These are phyloP conservation scores for Lonchura striata DNA, from an alignment of 2,113 vertebrate genomes.

Conservation along the genomic window DNA sequence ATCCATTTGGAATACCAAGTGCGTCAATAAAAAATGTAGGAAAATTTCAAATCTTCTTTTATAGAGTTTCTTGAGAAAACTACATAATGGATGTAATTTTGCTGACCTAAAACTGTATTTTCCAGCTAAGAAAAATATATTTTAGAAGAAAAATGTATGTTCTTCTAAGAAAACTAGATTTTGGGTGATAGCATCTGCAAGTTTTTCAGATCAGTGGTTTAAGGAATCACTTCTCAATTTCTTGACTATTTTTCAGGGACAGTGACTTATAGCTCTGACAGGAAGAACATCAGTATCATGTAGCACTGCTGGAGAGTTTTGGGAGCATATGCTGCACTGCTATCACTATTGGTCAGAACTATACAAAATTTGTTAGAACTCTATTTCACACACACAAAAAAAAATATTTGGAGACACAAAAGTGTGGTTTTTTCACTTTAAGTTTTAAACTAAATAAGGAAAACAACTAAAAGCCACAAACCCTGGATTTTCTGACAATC, in stretches of 20 bases:
- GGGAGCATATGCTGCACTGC: neutral
- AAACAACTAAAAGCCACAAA: neutral
- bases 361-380: neutral
- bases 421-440: fast-evolving
- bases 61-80: neutral
- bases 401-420: neutral
- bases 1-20: neutral
- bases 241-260: neutral
- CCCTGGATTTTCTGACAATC: neutral
- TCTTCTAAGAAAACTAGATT: neutral
- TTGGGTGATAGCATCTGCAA: neutral
- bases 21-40: neutral
- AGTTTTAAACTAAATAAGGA: neutral
- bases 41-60: neutral
- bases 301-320: neutral
- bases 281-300: neutral
- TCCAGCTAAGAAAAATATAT: neutral
- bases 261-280: neutral
- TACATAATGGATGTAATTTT: neutral
- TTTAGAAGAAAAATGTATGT: neutral
- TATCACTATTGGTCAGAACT: neutral
- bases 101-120: neutral
- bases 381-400: neutral
- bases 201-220: neutral
- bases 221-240: neutral